These are phyloP conservation scores for Hiodon alosoides DNA, from an alignment of 2,113 vertebrate genomes.

Conservation along the genomic window DNA sequence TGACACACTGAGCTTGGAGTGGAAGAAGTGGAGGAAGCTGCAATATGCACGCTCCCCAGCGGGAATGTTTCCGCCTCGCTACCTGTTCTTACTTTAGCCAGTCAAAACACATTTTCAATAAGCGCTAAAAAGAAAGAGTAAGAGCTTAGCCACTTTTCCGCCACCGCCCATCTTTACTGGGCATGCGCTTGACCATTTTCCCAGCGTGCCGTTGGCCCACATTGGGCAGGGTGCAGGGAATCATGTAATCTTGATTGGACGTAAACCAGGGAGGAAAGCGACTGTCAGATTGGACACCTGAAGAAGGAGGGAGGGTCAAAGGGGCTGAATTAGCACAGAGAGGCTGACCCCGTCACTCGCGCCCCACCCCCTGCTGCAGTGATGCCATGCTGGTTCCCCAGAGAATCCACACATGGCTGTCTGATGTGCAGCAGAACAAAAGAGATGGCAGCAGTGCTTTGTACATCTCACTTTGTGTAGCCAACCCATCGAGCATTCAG, in stretches of 20 bases:
- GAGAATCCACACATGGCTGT: not conserved
- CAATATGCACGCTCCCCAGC: too few relatives aligned
- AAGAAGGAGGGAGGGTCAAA: not conserved
- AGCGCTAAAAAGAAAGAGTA: not conserved
- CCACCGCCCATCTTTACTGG: too few relatives aligned
- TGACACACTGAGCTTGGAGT: too few relatives aligned
- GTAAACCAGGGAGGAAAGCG: not conserved
- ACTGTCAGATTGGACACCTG: not conserved
- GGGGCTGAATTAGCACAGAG: not conserved
- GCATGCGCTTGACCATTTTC: not conserved
- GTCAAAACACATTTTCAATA: conserved; percentile 4
- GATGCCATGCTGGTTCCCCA: not conserved
- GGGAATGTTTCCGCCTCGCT: not conserved
- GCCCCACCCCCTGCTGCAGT: not conserved
- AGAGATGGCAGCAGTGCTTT: conserved; percentile 18
- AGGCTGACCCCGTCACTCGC: not conserved
- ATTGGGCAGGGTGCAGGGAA: not conserved
- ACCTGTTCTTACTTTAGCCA: conserved; percentile 1
- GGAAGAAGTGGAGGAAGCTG: not conserved
- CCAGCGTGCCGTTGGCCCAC: not conserved
- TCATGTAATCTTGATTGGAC: not conserved
- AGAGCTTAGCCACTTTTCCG: not conserved
- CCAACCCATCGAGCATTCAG: not conserved
- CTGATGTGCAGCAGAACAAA: conserved; percentile 30
- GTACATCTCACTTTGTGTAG: conserved; percentile 2